phyloP scores from a whole-genome alignment of 2,113 vertebrate genomes.

The Grammomys dolichurus region DNA sequence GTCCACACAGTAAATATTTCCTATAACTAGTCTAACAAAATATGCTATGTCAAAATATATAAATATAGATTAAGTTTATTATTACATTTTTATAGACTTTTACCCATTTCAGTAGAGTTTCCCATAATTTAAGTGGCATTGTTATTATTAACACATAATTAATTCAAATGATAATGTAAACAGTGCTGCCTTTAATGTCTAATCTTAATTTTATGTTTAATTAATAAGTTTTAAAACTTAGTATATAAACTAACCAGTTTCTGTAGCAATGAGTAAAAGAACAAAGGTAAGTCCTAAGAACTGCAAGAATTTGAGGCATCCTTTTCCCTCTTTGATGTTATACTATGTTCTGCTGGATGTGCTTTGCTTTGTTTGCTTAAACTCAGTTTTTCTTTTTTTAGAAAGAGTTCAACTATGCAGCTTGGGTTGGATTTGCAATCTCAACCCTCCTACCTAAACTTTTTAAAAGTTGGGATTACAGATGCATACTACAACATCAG shows the following conservation, averaged over 20 bases:
- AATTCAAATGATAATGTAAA: not conserved
- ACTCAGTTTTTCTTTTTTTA: too few relatives aligned
- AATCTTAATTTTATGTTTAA: not conserved
- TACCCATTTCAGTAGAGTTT: slow-evolving; percentile 2
- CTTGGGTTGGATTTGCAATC: not conserved
- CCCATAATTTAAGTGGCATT: not conserved
- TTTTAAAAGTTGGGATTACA: not conserved
- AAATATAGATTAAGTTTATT: slow-evolving; percentile 1
- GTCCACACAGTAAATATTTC: not conserved
- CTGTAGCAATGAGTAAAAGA: not conserved
- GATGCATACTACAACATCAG: too few relatives aligned
- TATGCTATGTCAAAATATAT: not conserved
- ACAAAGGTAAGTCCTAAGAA: not conserved
- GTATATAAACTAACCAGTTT: not conserved
- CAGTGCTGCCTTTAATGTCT: slow-evolving; percentile 14
- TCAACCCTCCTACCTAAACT: not conserved
- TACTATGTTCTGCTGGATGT: not conserved
- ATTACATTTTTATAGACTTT: not conserved
- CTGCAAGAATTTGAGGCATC: not conserved
- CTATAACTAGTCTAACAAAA: not conserved
- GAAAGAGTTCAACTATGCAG: not conserved
- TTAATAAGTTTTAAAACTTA: not conserved
- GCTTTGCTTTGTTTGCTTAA: not conserved
- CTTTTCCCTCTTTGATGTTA: not conserved
- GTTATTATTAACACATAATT: not conserved